phyloP scores from a whole-genome alignment of 2,888 invertebrate species.

The Cylindroiulus punctatus region DNA sequence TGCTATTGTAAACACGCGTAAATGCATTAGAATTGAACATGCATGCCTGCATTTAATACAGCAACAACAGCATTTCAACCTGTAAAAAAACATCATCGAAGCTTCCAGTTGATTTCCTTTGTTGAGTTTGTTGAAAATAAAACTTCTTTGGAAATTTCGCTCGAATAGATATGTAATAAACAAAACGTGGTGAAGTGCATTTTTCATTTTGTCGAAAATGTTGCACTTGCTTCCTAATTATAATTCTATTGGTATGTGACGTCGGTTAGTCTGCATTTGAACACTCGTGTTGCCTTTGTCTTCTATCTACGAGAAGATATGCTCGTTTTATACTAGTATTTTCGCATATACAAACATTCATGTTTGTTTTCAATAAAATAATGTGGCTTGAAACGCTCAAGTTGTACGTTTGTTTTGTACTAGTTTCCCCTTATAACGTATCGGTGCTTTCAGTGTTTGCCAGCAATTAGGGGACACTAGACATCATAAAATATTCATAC shows the following conservation, averaged over 20 bases:
- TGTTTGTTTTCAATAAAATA: no score
- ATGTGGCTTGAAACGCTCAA: no score
- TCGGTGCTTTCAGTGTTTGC: no score
- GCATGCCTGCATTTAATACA: not conserved
- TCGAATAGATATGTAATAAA: not conserved
- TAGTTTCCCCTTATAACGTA: no score
- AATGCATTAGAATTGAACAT: not conserved
- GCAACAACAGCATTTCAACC: not conserved
- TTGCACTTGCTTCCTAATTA: not conserved
- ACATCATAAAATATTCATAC: no score
- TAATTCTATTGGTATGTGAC: not conserved
- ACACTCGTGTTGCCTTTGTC: no score
- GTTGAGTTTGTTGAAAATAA: not conserved
- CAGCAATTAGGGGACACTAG: no score
- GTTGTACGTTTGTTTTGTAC: no score
- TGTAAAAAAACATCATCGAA: not conserved
- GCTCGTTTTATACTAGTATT: no score
- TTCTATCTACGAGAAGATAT: no score
- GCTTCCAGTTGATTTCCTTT: not conserved
- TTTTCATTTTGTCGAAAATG: not conserved
- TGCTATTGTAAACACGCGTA: not conserved
- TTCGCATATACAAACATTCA: no score
- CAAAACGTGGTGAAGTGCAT: not conserved
- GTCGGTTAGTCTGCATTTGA: not conserved
- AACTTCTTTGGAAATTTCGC: not conserved